Percentiles rank a stretch among this genome's conserved stretches.
These are phyloP conservation scores for Athrips mouffetella DNA, from an alignment of 2,888 invertebrate genomes.

Conservation along the genomic window DNA sequence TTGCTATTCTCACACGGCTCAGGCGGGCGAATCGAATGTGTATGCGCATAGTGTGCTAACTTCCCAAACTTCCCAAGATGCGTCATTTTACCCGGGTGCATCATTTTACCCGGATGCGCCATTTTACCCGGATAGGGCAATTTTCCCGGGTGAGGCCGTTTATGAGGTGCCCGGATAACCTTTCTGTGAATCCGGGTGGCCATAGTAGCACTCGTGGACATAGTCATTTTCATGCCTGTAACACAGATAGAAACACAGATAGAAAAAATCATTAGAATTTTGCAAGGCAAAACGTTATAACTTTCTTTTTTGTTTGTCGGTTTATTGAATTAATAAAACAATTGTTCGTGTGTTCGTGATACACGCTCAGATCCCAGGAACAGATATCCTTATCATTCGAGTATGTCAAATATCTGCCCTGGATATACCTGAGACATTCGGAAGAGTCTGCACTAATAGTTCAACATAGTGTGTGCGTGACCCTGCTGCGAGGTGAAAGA, in stretches of 20 bases:
- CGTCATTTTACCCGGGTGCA: constrained; percentile 42
- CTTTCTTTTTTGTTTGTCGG: constrained; percentile 5
- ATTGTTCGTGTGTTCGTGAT: too few species aligned
- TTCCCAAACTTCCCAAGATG: constrained; percentile 59
- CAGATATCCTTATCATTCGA: too few species aligned
- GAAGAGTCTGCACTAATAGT: too few species aligned
- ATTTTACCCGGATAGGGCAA: constrained; percentile 69
- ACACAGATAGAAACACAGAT: too few species aligned
- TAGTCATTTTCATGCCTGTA: constrained; percentile 86
- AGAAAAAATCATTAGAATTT: constrained; percentile 9
- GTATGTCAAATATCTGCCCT: too few species aligned
- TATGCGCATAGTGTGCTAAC: constrained; percentile 61
- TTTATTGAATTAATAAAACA: too few species aligned
- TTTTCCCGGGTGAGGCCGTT: constrained; percentile 71
- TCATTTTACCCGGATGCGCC: constrained; percentile 53
- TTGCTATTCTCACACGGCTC: constrained; percentile 91
- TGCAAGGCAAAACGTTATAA: constrained; percentile 6
- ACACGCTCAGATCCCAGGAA: too few species aligned
- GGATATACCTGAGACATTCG: too few species aligned
- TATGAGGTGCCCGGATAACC: constrained; percentile 83
- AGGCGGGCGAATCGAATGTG: constrained; percentile 68
- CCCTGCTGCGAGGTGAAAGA: too few species aligned
- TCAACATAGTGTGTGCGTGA: too few species aligned
- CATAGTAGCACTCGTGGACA: constrained; percentile 83
- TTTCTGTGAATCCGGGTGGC: constrained; percentile 82